phyloP scores from a whole-genome alignment of 1,140 invertebrate species.

The Apis mellifera region DNA sequence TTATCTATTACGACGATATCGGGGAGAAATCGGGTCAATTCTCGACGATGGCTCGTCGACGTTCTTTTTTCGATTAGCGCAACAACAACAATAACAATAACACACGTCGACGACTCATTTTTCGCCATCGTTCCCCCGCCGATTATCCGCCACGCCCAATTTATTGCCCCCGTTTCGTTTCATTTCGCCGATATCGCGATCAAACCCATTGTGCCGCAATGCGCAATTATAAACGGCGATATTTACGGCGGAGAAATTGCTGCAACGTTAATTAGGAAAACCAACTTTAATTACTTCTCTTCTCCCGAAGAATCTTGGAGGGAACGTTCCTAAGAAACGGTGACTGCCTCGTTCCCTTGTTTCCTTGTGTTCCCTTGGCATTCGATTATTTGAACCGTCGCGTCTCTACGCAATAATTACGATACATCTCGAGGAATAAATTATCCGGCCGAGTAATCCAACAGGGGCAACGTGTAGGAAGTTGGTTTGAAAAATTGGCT shows the following conservation, averaged over 20 bases:
- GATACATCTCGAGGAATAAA: neutral
- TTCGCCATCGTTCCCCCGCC: neutral
- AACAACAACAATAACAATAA: neutral
- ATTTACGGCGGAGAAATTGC: neutral
- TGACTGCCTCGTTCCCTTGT: too few species aligned
- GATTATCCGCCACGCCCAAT: neutral
- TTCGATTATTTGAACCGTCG: constrained; percentile 47
- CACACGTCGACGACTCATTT: neutral
- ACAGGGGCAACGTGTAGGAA: neutral
- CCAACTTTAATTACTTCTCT: constrained; percentile 43
- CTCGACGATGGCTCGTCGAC: neutral
- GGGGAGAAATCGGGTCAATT: constrained; percentile 5
- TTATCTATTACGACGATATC: neutral
- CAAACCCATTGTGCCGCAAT: neutral
- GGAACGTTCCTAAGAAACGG: neutral
- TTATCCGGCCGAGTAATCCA: neutral
- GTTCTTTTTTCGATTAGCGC: constrained; percentile 14
- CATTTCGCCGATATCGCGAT: neutral
- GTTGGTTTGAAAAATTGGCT: constrained; percentile 21
- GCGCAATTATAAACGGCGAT: constrained; percentile 8
- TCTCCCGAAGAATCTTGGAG: neutral
- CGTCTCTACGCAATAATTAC: neutral
- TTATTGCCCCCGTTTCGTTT: neutral
- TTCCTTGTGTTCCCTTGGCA: neutral
- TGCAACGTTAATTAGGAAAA: constrained; percentile 39